Evolutionary conservation across 2,113 vertebrate genomes (phyloP).

Genomic region (Scytalopus superciliaris): DNA sequence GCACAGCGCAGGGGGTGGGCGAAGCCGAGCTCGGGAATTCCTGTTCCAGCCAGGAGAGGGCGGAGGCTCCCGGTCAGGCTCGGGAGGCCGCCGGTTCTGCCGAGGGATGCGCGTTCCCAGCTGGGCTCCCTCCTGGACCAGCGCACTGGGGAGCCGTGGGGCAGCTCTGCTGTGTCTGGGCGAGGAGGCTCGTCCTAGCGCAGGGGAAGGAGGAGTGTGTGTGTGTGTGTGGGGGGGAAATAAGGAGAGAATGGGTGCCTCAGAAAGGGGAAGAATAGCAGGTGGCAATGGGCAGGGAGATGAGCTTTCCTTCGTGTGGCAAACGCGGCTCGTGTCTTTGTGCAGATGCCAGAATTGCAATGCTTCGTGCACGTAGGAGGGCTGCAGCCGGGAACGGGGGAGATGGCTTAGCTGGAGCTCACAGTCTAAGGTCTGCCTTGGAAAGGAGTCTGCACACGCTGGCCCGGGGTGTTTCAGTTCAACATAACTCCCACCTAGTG

Average conservation of each 20-base stretch:
- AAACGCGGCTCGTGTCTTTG: neutral
- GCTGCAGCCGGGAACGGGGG: neutral
- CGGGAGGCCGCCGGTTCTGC: neutral
- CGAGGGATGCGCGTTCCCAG: neutral
- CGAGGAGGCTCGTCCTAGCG: neutral
- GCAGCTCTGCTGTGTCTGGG: neutral
- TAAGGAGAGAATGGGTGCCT: neutral
- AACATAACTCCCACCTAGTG: neutral
- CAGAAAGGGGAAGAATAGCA: neutral
- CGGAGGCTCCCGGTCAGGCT: neutral
- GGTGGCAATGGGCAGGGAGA: neutral
- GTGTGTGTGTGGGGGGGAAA: too few species aligned
- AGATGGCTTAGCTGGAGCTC: neutral
- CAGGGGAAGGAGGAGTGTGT: neutral
- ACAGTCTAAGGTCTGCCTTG: neutral
- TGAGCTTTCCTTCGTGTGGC: neutral
- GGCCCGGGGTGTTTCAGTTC: neutral
- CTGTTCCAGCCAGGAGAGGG: slow-evolving; percentile 37
- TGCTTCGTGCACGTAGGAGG: neutral
- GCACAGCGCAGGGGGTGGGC: rapidly evolving
- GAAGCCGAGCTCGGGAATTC: neutral
- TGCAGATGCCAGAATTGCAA: neutral
- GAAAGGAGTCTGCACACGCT: rapidly evolving
- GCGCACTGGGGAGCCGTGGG: neutral
- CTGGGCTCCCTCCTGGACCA: neutral